Conservation (phyloP, 1,140 invertebrate genomes). For the Drosophila pectinifera region DNA sequence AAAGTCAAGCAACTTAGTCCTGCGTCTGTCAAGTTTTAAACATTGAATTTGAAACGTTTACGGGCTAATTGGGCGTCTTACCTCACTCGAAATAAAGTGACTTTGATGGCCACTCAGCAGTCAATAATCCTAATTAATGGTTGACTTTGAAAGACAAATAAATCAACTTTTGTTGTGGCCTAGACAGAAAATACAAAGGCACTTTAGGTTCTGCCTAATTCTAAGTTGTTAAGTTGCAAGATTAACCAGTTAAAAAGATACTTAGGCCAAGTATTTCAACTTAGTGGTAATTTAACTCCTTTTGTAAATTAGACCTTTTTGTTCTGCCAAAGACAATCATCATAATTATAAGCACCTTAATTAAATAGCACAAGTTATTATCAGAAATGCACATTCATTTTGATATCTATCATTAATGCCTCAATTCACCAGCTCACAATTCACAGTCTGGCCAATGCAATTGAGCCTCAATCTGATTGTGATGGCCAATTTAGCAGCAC, state of each 20-base stretch:
- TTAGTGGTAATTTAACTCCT: no score
- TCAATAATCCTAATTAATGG: background rate
- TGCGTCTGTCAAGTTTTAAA: background rate
- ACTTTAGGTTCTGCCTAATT: no score
- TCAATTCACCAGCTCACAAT: conserved; percentile 22
- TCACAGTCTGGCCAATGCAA: conserved; percentile 31
- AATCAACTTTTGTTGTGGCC: background rate
- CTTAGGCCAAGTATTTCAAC: background rate
- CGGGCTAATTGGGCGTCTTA: background rate
- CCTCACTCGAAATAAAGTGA: background rate
- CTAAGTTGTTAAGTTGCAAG: background rate
- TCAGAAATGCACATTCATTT: conserved; percentile 18
- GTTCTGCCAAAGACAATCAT: background rate
- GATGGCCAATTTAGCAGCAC: conserved; percentile 51
- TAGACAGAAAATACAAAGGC: background rate
- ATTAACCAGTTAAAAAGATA: background rate
- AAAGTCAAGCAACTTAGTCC: background rate
- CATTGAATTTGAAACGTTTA: background rate
- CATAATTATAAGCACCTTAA: conserved; percentile 8
- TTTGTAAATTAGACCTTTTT: background rate
- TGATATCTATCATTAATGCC: conserved; percentile 26
- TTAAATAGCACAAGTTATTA: conserved; percentile 19
- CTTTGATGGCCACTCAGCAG: background rate
- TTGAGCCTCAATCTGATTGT: conserved; percentile 46
- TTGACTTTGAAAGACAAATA: background rate